These are phyloP conservation scores for Lasiurus cinereus DNA, from an alignment of 2,113 vertebrate species.

Conservation along the genomic window DNA sequence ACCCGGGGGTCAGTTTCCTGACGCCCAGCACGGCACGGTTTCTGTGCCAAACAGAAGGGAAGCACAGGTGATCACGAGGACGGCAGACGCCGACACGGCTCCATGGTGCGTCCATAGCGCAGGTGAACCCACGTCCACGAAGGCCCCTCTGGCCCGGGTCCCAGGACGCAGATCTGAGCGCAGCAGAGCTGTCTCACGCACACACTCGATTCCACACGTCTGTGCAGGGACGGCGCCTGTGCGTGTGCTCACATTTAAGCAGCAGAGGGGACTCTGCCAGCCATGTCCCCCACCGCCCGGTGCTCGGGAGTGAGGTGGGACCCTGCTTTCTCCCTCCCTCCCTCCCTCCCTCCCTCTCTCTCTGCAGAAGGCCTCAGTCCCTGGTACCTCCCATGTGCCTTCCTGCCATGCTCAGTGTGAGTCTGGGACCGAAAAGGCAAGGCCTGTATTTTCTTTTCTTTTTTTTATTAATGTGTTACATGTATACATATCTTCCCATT, in stretches of 20 bases:
- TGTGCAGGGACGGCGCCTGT: background rate
- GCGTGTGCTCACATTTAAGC: accelerated
- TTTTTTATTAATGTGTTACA: too few relatives aligned
- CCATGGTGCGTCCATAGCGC: background rate
- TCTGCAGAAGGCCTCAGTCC: background rate
- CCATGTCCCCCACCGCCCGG: accelerated
- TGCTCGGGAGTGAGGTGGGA: background rate
- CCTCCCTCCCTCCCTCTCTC: background rate
- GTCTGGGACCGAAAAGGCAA: background rate
- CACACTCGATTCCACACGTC: background rate
- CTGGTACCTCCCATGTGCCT: background rate
- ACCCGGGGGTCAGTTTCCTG: background rate
- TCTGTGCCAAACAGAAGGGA: background rate
- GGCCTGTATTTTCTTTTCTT: background rate
- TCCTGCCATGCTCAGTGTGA: background rate
- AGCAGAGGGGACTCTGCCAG: background rate
- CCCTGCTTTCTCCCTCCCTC: background rate
- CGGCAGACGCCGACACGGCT: background rate
- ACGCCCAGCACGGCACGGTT: too few relatives aligned
- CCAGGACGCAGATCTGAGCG: background rate
- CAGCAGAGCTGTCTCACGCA: accelerated
- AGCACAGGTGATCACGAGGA: background rate
- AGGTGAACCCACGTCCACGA: background rate
- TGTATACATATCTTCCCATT: too few relatives aligned
- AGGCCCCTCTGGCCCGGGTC: background rate